Evolutionary conservation across 2,113 vertebrate species (phyloP).

Genomic region (Anoura caudifer): DNA sequence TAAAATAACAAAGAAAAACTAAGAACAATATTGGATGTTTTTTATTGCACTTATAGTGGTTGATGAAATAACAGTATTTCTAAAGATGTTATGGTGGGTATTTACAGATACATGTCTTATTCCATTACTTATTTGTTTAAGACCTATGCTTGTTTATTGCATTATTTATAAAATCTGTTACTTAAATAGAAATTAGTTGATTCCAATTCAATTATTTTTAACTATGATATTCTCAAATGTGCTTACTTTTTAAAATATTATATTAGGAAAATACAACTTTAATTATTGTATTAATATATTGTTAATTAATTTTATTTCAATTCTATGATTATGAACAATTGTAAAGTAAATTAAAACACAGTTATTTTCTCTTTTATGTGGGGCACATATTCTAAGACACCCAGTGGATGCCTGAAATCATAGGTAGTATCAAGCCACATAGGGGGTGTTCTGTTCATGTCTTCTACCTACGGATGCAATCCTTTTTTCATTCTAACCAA

Average conservation of each 20-base stretch:
- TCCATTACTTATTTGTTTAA: background rate
- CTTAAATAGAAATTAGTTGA: background rate
- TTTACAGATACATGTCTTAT: background rate
- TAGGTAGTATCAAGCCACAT: too few relatives aligned
- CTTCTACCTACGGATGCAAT: background rate
- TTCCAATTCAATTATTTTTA: background rate
- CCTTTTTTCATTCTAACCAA: background rate
- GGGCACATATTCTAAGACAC: background rate
- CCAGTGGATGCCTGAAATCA: background rate
- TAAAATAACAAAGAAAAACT: background rate
- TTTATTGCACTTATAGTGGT: background rate
- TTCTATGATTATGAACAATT: background rate
- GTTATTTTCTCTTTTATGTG: background rate
- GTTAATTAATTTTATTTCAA: background rate
- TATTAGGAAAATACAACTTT: background rate
- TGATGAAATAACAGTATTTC: background rate
- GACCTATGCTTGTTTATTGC: background rate
- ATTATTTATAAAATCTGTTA: background rate
- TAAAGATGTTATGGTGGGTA: background rate
- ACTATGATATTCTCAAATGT: background rate
- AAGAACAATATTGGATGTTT: background rate
- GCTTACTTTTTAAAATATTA: background rate
- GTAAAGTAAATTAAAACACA: constrained; percentile 11
- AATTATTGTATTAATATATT: background rate
- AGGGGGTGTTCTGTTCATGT: background rate